These are phyloP conservation scores for Ophion costatus DNA, from an alignment of 2,888 invertebrate species.

Conservation along the genomic window DNA sequence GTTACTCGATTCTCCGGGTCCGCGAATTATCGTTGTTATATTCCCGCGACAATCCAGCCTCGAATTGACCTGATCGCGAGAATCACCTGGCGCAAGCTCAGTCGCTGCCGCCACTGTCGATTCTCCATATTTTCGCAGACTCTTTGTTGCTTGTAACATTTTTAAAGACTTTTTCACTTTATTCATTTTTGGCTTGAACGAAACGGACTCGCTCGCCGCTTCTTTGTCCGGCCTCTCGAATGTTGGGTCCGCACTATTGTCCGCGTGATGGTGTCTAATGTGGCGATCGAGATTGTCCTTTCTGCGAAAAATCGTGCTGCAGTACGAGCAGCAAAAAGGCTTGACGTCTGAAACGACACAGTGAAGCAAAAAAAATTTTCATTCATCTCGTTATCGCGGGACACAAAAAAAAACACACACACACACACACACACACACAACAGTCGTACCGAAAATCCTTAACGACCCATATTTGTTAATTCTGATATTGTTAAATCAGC, in stretches of 20 bases:
- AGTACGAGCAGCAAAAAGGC: constrained; percentile 89
- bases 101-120: background rate
- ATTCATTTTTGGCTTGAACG: constrained; percentile 11
- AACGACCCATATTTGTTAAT: background rate
- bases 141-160: constrained; percentile 34
- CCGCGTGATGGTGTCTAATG: constrained; percentile 90
- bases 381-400: too few species aligned
- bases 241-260: constrained; percentile 61
- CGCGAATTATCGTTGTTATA: constrained; percentile 78
- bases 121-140: constrained; percentile 62
- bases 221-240: constrained; percentile 30
- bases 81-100: constrained; percentile 68
- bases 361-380: background rate
- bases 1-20: constrained; percentile 78
- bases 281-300: constrained; percentile 92
- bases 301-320: constrained; percentile 89
- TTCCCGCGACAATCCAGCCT: constrained; percentile 78
- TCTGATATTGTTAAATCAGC: constrained; percentile 8
- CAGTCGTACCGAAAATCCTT: background rate
- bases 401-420: background rate
- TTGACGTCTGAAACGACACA: constrained; percentile 86
- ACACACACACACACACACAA: background rate
- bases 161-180: constrained; percentile 38
- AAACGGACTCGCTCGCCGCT: background rate
- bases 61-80: constrained; percentile 72